Evolutionary conservation across 2,113 vertebrate genomes (phyloP).

Genomic region (Junco hyemalis): DNA sequence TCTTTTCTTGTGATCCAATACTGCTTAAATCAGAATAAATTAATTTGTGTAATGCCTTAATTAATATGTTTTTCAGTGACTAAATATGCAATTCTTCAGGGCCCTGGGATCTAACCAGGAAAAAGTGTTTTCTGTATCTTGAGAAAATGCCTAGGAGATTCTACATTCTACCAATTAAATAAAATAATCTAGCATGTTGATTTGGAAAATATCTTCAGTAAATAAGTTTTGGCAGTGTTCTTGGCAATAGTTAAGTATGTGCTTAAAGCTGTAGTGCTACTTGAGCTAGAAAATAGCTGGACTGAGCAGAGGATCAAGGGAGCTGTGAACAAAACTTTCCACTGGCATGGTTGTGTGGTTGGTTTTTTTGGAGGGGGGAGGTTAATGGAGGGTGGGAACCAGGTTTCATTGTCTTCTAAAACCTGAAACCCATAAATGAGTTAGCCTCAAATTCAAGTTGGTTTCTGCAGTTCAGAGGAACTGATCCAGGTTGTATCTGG

Average conservation of each 20-base stretch:
- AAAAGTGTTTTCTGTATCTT: not conserved
- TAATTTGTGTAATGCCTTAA: not conserved
- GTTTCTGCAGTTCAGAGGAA: not conserved
- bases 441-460: accelerated
- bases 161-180: not conserved
- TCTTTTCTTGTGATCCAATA: not conserved
- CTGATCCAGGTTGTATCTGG: not conserved
- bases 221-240: not conserved
- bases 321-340: not conserved
- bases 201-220: not conserved
- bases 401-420: not conserved
- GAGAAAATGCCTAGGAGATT: not conserved
- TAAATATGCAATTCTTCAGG: not conserved
- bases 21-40: not conserved
- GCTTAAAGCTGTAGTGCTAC: not conserved
- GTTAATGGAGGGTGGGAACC: not conserved
- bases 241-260: not conserved
- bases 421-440: not conserved
- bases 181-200: not conserved
- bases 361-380: not conserved
- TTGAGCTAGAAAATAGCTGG: not conserved
- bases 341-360: not conserved
- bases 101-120: not conserved
- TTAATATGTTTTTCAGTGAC: not conserved
- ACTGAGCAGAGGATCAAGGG: not conserved